Evolutionary conservation across 2,797 vertebrate genomes (phyloP), one percentile per base, ranked within the genome.

Genomic region (Threskiornis aethiopicus): DNA sequence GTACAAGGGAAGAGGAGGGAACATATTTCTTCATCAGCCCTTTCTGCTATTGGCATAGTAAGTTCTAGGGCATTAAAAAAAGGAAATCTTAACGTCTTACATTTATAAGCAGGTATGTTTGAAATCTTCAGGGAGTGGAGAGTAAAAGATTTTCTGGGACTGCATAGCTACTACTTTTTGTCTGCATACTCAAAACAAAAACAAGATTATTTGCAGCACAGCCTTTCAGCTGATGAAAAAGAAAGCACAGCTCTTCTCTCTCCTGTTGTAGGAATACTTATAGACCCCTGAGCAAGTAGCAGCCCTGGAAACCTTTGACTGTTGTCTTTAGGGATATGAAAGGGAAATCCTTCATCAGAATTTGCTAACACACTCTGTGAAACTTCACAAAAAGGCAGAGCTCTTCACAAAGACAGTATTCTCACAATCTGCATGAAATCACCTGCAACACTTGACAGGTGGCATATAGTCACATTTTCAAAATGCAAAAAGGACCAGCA

Each of bases 11-110:
- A 84, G 28, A 41, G 39, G 24, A 18, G 29, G 55, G 46, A 11
- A 51, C 47, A 17, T 62, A 79, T 59, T 96, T 96, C 96, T 94
- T 96, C 93, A 93, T 85, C 95, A 88, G 90, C 67, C 71, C 52
- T 59, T 90, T 87, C 87, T 88, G 33, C 79, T 82, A 84, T 15
- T 55, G 88, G 87, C 84, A 95, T 35, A 93, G 65, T 1, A 42
- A 93, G 52, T 82, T 89, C 46, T 61, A 83, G 85, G 80, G 87
- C 84, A 54, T 22, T 55, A 46, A 57, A 87, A 64, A 80, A 58
- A n/a, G 29, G 31, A 37, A 88, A 90, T 79, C 51, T 95, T 70
- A 66, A 72, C 1, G 0, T 51, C 51, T 85, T n/a, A 26, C 3
- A 1, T 39, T 92, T 81, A 58, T 28, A 86, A 88, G 47, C 10